These are phyloP conservation scores for Polyergus mexicanus DNA, from an alignment of 1,140 invertebrate genomes.

Conservation along the genomic window DNA sequence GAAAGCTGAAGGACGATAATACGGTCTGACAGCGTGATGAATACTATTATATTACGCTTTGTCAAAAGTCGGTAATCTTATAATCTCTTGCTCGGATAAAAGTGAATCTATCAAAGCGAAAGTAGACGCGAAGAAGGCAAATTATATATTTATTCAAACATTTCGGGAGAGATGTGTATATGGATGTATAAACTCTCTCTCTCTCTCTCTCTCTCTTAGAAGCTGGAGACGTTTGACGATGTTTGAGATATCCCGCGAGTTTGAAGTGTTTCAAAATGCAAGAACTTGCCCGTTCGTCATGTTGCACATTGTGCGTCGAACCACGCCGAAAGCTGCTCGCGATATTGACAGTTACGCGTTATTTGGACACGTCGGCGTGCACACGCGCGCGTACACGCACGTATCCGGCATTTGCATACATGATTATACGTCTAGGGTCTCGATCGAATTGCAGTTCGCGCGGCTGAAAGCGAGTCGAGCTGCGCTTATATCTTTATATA, in stretches of 20 bases:
- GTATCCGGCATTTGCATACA: slow-evolving; percentile 72
- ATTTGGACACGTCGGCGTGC: slow-evolving; percentile 56
- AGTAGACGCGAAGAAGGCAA: not conserved
- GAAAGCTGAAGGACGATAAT: slow-evolving; percentile 2
- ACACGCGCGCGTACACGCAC: slow-evolving; percentile 55
- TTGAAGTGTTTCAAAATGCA: not conserved
- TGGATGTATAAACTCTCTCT: too few relatives aligned
- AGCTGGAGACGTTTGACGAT: not conserved
- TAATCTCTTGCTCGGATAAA: not conserved
- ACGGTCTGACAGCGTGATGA: not conserved
- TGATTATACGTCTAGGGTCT: slow-evolving; percentile 67
- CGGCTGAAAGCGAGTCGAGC: slow-evolving; percentile 55
- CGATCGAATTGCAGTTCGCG: slow-evolving; percentile 68
- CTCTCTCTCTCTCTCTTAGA: not conserved
- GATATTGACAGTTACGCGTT: slow-evolving; percentile 75
- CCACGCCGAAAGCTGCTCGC: slow-evolving; percentile 68
- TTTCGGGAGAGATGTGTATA: too few relatives aligned
- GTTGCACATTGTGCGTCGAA: slow-evolving; percentile 59
- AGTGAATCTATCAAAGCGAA: not conserved
- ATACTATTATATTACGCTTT: not conserved
- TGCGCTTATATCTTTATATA: slow-evolving; percentile 75
- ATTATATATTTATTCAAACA: too few relatives aligned
- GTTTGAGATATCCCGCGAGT: not conserved
- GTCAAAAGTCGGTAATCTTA: slow-evolving; percentile 13
- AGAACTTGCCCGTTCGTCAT: not conserved